Percentiles rank a stretch among this genome's conserved stretches.
phyloP scores from a whole-genome alignment of 2,888 invertebrate genomes.

The Lycia hirtaria region DNA sequence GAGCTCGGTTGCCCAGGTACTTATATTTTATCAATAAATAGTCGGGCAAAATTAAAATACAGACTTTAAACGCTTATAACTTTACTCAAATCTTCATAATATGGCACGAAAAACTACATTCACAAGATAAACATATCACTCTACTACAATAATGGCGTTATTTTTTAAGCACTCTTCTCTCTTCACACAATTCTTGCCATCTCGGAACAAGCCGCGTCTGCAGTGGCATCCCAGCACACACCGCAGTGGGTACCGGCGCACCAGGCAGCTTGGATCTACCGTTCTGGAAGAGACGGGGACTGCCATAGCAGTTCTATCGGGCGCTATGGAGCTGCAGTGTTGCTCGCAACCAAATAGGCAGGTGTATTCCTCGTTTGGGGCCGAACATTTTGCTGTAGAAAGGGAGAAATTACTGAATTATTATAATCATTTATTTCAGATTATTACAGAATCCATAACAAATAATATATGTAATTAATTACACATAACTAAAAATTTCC shows the following conservation, averaged over 20 bases:
- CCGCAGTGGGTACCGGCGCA: constrained; percentile 28
- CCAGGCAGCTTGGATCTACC: not conserved
- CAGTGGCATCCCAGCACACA: constrained; percentile 68
- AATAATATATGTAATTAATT: too few species aligned
- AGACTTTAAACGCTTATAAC: not conserved
- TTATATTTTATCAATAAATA: too few species aligned
- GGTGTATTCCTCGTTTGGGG: constrained; percentile 61
- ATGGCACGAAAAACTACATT: not conserved
- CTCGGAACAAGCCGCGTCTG: constrained; percentile 44
- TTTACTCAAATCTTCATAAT: not conserved
- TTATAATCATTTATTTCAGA: too few species aligned
- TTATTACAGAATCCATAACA: too few species aligned
- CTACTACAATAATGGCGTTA: not conserved
- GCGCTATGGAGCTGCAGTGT: too few species aligned
- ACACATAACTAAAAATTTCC: too few species aligned
- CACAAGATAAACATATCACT: not conserved
- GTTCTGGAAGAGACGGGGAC: not conserved
- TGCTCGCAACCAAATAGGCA: constrained; percentile 64
- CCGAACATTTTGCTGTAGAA: constrained; percentile 59
- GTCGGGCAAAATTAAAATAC: too few species aligned
- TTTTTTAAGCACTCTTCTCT: constrained; percentile 4
- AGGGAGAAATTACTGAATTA: not conserved
- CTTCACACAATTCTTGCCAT: constrained; percentile 1
- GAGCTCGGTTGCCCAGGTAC: too few species aligned
- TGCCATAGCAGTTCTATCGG: too few species aligned